These are phyloP conservation scores for Danio albolineatus DNA, from an alignment of 2,797 vertebrate species.

Conservation along the genomic window DNA sequence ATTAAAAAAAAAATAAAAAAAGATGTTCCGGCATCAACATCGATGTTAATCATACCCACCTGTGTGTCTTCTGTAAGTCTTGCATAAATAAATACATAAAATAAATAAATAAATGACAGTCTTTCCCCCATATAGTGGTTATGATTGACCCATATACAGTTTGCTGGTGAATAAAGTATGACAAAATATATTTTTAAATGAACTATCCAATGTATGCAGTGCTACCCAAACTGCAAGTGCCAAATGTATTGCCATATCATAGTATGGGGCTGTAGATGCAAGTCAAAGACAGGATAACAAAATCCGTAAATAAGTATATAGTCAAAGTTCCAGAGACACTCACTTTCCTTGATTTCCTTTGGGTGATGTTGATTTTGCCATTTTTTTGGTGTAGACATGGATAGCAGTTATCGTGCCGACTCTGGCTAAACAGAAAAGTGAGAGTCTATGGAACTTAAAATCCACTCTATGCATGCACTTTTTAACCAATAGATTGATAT, in stretches of 20 bases:
- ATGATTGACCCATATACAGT: no score
- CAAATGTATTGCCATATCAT: constrained; percentile 5
- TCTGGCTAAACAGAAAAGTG: not conserved
- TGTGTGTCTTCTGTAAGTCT: no score
- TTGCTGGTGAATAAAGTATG: not conserved
- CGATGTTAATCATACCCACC: no score
- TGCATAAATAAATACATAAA: no score
- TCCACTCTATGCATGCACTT: constrained; percentile 48
- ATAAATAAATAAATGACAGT: no score
- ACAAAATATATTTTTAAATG: not conserved
- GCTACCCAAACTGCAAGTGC: not conserved
- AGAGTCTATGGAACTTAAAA: constrained; percentile 26
- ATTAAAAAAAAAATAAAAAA: no score
- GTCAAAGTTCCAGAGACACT: not conserved
- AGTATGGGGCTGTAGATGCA: not conserved
- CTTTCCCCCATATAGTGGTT: no score
- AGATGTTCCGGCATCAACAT: no score
- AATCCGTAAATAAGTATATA: not conserved
- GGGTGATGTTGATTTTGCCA: constrained; percentile 3
- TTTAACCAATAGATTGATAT: constrained; percentile 15
- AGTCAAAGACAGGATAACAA: constrained; percentile 3
- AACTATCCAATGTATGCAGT: constrained; percentile 3
- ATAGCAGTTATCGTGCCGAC: not conserved
- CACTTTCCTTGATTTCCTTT: constrained; percentile 7
- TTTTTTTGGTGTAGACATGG: not conserved